Evolutionary conservation across 2,113 vertebrate genomes (phyloP), one percentile per base, ranked within the genome.

Genomic region (Chaetodon trifascialis): DNA sequence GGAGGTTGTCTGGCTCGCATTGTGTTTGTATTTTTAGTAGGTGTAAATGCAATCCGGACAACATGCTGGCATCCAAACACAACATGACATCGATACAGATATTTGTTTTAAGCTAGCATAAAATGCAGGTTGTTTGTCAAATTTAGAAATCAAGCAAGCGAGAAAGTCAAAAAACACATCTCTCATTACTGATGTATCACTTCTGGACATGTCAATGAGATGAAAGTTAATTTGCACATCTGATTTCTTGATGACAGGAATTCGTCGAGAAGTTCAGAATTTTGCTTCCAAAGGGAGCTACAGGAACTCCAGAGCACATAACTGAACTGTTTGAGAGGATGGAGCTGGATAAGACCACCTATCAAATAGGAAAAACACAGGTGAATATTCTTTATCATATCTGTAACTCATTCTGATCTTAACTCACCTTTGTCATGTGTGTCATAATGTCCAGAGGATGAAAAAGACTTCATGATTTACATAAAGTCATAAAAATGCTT

Each of bases 321-420:
- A 84, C 91, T 1, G 69, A 92, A n/a, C 94, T 99, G 56, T 88
- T 99, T 82, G 92, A 95, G 72, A 96, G 88, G 88, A 94, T 97
- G 91, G 75, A 86, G 8, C 49, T 97, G 51, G 92, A 96, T 76
- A 91, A 92, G 38, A 94, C 84, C 73, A 94, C 93, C 88, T 99
- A 97, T 89, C 97, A 99, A 93, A 97, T 99, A 17, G 98, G 98
- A 44, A 96, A 93, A 89, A 98, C 96, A 42, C 97, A 98, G 97
- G 98, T 99, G 93, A 52, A 36, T 7, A 16, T 6, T 47, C 2
- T 80, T 23, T 55, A 49, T 70, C 4, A 23, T 36, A 10, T 36
- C n/a, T 36, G 15, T 56, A 3, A 51, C 56, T 49, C 42, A 47
- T 66, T 69, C 42, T 4, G 9, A 56, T 46, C 1, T 25, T 52